Evolutionary conservation across 2,113 vertebrate species (phyloP).

Genomic region (Hystrix brachyura): DNA sequence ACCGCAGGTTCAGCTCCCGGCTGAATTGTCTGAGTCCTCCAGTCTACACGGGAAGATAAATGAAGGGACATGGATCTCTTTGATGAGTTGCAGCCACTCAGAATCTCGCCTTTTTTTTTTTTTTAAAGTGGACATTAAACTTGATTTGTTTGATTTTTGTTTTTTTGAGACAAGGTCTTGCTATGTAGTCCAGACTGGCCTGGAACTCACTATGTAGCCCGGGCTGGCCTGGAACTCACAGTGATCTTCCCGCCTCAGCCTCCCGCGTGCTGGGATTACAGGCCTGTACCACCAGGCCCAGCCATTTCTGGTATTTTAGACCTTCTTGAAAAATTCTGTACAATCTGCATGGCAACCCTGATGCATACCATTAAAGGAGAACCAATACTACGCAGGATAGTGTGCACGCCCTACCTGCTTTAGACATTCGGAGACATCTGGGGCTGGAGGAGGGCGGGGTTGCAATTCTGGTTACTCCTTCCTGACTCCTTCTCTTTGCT

Average conservation of each 20-base stretch:
- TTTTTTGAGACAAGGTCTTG: background rate
- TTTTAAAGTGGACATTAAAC: conserved; percentile 59
- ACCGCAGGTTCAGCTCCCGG: conserved; percentile 83
- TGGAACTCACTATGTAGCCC: background rate
- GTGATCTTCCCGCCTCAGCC: background rate
- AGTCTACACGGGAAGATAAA: conserved; percentile 78
- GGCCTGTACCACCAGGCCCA: background rate
- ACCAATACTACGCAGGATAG: background rate
- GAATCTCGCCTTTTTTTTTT: conserved; percentile 35
- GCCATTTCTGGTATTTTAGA: background rate
- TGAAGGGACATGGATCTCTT: conserved; percentile 70
- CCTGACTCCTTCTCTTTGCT: background rate
- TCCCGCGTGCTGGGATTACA: background rate
- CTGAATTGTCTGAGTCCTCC: conserved; percentile 70
- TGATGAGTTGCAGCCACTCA: conserved; percentile 48
- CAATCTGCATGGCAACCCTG: background rate
- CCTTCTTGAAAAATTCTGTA: conserved; percentile 16
- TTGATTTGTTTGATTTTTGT: conserved; percentile 18
- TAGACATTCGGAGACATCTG: background rate
- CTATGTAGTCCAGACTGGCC: background rate
- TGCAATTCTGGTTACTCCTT: background rate
- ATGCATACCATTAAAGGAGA: background rate
- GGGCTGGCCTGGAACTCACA: background rate
- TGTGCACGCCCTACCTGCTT: background rate
- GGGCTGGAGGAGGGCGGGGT: background rate